Base-by-base conservation (phyloP, 2,113 vertebrate species). In the Sisor rabdophorus region DNA sequence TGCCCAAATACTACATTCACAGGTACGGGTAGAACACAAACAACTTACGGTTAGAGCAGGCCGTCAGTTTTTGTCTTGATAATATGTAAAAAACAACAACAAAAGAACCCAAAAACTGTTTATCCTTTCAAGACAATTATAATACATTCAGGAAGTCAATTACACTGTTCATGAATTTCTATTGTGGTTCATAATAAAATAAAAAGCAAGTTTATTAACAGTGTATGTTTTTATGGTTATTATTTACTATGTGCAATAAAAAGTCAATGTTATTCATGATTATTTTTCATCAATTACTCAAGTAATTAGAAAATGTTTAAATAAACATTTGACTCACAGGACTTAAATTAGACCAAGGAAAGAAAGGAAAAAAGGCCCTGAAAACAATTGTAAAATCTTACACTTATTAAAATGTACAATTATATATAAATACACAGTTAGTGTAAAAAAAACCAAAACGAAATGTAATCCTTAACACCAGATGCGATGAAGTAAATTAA, bases 131-230 rank as follows among this genome's bases (percentile, higher is more conserved):
- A 16, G n/a, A 67, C 16, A 40, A 67, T 16, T 48, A 13, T 17
- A 17, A 3, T 47, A 4, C 47, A 26, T 68, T 68, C 22, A 50
- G 47, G 2, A 24, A 68, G 0, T 69, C 24, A 48, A 48, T 48
- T 6, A 68, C 26, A 19, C 47, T 69, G 10, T 12, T 28, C 9
- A 50, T 52, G 47, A 10, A 30, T 52, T 30, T 69, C 1, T 6
- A 52, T 15, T 52, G 9, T 52, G 47, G 16, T 69, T 52, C 47
- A 20, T 52, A 69, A 69, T 69, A 69, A 52, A 68, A 30, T 28
- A 17, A 5, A 11, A 68, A 28, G 17, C 8, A 52, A 69, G 19
- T 4, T 6, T 28, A 16, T 26, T 17, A 47, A 17, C 11, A 17
- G 24, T 69, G 47, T 20, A 26, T 69, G 47, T 28, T 69, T 11